Percentiles rank a stretch among this genome's conserved stretches.
These are phyloP conservation scores for Calameuta filiformis DNA, from an alignment of 2,888 invertebrate species.

Conservation along the genomic window DNA sequence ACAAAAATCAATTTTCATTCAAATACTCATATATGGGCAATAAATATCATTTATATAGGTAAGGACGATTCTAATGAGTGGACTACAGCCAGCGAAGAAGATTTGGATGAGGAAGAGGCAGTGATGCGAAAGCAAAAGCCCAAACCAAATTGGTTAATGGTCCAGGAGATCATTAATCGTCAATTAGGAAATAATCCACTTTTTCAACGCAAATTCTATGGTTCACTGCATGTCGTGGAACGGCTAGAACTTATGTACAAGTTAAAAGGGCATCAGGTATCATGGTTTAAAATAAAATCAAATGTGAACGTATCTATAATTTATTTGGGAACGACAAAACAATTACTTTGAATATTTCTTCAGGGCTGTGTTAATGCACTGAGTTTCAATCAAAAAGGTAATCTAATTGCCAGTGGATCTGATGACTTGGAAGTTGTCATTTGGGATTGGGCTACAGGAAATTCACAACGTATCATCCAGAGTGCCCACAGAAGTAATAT, in stretches of 20 bases:
- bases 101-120: slow-evolving; percentile 35
- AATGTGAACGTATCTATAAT: neutral
- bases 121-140: slow-evolving; percentile 73
- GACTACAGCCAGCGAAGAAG: slow-evolving; percentile 49
- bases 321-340: neutral
- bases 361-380: slow-evolving; percentile 92
- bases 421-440: slow-evolving; percentile 88
- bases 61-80: slow-evolving; percentile 42
- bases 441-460: slow-evolving; percentile 90
- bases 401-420: slow-evolving; percentile 86
- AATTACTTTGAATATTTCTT: slow-evolving; percentile 9
- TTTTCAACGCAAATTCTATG: slow-evolving; percentile 80
- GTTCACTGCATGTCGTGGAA: slow-evolving; percentile 84
- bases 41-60: slow-evolving; percentile 18
- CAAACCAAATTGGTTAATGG: slow-evolving; percentile 75
- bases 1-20: neutral
- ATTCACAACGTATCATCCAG: slow-evolving; percentile 74
- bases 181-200: slow-evolving; percentile 72
- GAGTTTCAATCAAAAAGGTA: slow-evolving; percentile 85
- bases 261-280: slow-evolving; percentile 77
- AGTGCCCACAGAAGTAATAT: slow-evolving; percentile 90
- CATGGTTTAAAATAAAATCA: neutral
- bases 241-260: slow-evolving; percentile 82
- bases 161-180: slow-evolving; percentile 66
- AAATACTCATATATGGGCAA: neutral